phyloP scores from a whole-genome alignment of 2,113 vertebrate species.

The Chlorocebus sabaeus region DNA sequence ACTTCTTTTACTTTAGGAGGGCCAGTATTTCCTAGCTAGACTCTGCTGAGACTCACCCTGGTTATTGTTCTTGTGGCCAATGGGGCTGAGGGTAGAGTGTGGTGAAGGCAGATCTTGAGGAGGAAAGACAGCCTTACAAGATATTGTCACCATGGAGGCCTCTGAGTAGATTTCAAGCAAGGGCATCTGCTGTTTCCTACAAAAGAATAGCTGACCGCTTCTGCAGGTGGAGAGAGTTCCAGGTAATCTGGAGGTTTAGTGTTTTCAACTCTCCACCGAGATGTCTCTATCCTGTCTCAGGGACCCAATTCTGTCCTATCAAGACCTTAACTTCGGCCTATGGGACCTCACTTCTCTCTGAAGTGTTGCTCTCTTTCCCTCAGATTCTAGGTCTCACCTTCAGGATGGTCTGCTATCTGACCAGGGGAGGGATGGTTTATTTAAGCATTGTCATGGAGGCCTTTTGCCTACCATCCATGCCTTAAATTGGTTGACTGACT shows the following conservation, averaged over 20 bases:
- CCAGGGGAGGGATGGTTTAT: not conserved
- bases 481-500: not conserved
- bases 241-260: not conserved
- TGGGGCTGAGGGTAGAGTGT: not conserved
- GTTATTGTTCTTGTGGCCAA: not conserved
- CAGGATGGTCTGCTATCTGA: not conserved
- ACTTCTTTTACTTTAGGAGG: not conserved
- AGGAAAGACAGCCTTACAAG: not conserved
- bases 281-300: not conserved
- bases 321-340: not conserved
- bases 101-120: not conserved
- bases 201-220: not conserved
- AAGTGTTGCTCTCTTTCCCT: not conserved
- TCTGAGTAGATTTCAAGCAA: not conserved
- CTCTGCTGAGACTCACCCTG: not conserved
- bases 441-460: not conserved
- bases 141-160: not conserved
- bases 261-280: not conserved
- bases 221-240: not conserved
- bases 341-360: not conserved
- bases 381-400: not conserved
- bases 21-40: not conserved
- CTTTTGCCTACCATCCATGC: not conserved
- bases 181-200: not conserved
- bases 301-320: not conserved